phyloP scores from a whole-genome alignment of 2,113 vertebrate species.

The Bufo bufo region DNA sequence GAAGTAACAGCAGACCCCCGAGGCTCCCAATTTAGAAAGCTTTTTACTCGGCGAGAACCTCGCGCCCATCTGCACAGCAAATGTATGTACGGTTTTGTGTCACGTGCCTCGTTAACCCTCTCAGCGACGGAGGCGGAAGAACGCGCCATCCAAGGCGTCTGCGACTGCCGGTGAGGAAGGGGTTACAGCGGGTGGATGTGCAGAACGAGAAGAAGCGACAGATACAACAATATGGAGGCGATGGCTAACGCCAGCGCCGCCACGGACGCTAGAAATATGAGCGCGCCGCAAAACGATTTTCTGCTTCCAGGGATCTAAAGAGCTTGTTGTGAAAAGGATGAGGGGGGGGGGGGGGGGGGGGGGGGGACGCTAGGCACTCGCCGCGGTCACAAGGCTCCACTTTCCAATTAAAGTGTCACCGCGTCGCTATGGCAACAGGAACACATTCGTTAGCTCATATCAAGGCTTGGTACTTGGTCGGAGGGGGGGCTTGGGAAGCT shows the following conservation, averaged over 20 bases:
- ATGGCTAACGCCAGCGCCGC: not conserved
- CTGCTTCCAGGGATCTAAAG: slow-evolving; percentile 27
- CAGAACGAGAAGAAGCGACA: slow-evolving; percentile 5
- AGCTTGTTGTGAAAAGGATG: not conserved
- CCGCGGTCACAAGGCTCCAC: not conserved
- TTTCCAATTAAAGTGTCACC: slow-evolving; percentile 26
- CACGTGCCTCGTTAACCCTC: not conserved
- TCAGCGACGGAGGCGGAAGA: not conserved
- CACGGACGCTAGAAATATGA: slow-evolving; percentile 3
- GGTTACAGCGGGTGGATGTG: not conserved
- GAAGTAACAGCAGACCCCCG: slow-evolving; percentile 46
- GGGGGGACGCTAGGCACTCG: not conserved
- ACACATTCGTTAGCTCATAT: not conserved
- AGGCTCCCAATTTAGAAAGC: slow-evolving; percentile 40
- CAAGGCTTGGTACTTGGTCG: not conserved
- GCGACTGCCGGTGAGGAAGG: not conserved
- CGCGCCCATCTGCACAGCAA: slow-evolving; percentile 40
- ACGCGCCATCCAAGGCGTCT: not conserved
- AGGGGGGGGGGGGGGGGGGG: not conserved
- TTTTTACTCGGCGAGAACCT: slow-evolving; percentile 11
- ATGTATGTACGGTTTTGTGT: not conserved
- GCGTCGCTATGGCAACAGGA: slow-evolving; percentile 38
- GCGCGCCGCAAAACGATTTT: not conserved
- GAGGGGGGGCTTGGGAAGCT: not conserved
- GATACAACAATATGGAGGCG: not conserved